Percentiles rank a stretch among this genome's conserved stretches.
These are phyloP conservation scores for Lasioglossum pauxillum DNA, from an alignment of 2,888 invertebrate genomes.

Conservation along the genomic window DNA sequence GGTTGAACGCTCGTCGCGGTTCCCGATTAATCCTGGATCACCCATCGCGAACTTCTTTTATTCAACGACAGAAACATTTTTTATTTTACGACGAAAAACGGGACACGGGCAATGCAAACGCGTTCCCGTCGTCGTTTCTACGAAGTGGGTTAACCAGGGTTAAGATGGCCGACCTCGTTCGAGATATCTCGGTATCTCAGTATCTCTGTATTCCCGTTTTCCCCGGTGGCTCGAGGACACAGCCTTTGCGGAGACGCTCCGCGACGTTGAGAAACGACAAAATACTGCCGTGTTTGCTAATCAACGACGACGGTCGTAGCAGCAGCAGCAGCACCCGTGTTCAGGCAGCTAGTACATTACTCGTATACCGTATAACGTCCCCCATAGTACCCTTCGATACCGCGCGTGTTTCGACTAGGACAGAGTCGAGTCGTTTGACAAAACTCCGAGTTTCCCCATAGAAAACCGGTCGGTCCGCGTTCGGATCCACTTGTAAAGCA, in stretches of 20 bases:
- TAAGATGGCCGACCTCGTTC: background rate
- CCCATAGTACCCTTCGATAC: too few relatives aligned
- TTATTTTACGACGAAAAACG: background rate
- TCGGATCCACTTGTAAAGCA: too few relatives aligned
- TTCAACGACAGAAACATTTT: background rate
- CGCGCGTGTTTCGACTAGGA: too few relatives aligned
- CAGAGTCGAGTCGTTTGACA: too few relatives aligned
- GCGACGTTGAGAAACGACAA: too few relatives aligned
- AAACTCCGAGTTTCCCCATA: too few relatives aligned
- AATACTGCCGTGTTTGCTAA: too few relatives aligned
- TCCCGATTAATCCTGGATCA: background rate
- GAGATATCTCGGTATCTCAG: background rate
- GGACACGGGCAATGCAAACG: background rate
- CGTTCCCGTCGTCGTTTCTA: background rate
- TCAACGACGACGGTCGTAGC: too few relatives aligned
- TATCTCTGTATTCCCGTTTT: background rate
- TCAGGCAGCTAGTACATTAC: background rate
- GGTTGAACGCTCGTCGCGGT: background rate
- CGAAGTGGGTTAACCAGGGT: background rate
- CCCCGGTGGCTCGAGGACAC: background rate
- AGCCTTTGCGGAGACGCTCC: background rate
- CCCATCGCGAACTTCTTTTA: background rate
- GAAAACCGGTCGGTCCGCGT: too few relatives aligned
- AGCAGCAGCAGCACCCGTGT: background rate
- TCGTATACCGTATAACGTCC: too few relatives aligned